Evolutionary conservation across 2,888 invertebrate species (phyloP).

Genomic region (Lottia scabra): DNA sequence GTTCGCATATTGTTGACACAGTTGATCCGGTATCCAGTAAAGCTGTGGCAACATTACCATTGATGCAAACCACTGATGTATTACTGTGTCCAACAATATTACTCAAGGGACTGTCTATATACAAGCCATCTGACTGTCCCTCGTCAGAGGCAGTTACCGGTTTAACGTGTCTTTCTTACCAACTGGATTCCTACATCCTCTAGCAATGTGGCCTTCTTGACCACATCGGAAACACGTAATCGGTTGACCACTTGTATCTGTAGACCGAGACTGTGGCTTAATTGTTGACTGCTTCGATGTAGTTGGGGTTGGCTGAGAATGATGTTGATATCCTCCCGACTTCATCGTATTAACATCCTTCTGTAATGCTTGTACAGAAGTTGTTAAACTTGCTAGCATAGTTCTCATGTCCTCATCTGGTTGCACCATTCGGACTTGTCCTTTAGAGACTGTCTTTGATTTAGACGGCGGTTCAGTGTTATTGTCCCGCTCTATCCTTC

Average conservation of each 20-base stretch:
- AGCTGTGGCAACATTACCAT: background rate
- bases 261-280: too few species aligned
- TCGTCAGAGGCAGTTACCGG: background rate
- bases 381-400: background rate
- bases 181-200: background rate
- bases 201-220: background rate
- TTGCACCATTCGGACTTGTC: background rate
- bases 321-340: background rate
- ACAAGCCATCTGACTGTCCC: background rate
- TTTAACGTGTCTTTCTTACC: background rate
- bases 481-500: background rate
- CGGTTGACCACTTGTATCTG: background rate
- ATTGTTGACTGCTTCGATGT: background rate
- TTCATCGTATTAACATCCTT: background rate
- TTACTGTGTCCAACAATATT: background rate
- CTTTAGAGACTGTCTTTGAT: background rate
- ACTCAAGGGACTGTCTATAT: background rate
- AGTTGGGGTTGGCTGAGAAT: background rate
- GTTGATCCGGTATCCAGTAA: too few species aligned
- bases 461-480: background rate
- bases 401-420: background rate
- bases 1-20: too few species aligned
- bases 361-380: background rate
- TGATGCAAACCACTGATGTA: background rate
- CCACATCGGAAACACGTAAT: background rate